phyloP scores from a whole-genome alignment of 2,113 vertebrate species.

The Echinops telfairi region DNA sequence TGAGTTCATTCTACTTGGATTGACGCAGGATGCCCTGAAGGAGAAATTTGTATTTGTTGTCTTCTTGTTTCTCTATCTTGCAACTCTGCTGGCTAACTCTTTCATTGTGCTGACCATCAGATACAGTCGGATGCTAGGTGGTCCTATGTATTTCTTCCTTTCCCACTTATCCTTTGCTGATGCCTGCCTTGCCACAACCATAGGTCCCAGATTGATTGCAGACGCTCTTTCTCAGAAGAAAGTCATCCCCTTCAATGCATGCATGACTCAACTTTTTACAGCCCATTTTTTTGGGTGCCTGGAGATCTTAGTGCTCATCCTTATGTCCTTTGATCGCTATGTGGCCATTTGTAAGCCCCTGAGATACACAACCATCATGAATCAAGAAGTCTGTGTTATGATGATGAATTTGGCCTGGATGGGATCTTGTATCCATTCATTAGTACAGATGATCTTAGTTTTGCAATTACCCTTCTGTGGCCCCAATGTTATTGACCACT shows the following conservation, averaged over 20 bases:
- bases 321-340: conserved; percentile 26
- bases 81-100: conserved; percentile 35
- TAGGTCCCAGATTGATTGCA: background rate
- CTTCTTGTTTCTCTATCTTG: conserved; percentile 46
- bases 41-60: conserved; percentile 5
- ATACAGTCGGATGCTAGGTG: background rate
- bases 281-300: conserved; percentile 41
- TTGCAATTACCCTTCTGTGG: conserved; percentile 46
- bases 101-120: conserved; percentile 42
- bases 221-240: background rate
- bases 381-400: background rate
- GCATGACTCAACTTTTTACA: conserved; percentile 35
- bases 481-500: conserved; percentile 56
- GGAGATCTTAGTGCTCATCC: conserved; percentile 26
- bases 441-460: background rate
- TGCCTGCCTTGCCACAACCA: conserved; percentile 29
- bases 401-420: background rate
- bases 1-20: conserved; percentile 53
- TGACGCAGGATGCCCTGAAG: conserved; percentile 14
- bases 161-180: conserved; percentile 58
- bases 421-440: background rate
- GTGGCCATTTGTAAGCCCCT: conserved; percentile 26
- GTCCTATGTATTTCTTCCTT: conserved; percentile 61
- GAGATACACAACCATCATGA: background rate
- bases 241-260: conserved; percentile 34